phyloP scores from a whole-genome alignment of 2,888 invertebrate species.

The Apodemia duryi region DNA sequence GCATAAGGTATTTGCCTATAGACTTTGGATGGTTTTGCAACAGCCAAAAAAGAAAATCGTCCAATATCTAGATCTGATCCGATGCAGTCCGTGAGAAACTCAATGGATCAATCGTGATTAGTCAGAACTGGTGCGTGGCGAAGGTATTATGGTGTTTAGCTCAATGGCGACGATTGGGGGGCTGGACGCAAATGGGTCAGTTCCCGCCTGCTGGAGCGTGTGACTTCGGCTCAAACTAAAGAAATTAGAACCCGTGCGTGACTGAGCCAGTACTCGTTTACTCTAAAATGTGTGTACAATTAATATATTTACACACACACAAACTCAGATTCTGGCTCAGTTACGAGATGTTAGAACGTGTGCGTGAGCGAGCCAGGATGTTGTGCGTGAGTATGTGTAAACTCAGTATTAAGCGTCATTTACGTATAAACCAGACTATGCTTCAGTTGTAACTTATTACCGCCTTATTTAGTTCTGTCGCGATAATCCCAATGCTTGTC shows the following conservation, averaged over 20 bases:
- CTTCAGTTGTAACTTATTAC: background rate
- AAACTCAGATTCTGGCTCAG: background rate
- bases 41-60: background rate
- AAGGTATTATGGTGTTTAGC: background rate
- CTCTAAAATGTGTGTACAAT: background rate
- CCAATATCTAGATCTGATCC: background rate
- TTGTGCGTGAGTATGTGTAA: background rate
- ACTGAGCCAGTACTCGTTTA: background rate
- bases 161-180: background rate
- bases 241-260: background rate
- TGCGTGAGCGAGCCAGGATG: background rate
- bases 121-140: background rate
- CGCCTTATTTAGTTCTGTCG: too few species aligned
- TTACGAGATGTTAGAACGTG: background rate
- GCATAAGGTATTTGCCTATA: background rate
- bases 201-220: slow-evolving; percentile 13
- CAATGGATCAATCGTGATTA: background rate
- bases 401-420: background rate
- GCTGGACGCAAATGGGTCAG: background rate
- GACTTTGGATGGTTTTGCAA: background rate
- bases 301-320: background rate
- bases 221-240: slow-evolving; percentile 23
- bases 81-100: background rate
- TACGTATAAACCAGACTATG: background rate
- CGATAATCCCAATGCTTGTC: too few species aligned